These are phyloP conservation scores for Apocrypta bakeri DNA, from an alignment of 1,140 invertebrate genomes.

Conservation along the genomic window DNA sequence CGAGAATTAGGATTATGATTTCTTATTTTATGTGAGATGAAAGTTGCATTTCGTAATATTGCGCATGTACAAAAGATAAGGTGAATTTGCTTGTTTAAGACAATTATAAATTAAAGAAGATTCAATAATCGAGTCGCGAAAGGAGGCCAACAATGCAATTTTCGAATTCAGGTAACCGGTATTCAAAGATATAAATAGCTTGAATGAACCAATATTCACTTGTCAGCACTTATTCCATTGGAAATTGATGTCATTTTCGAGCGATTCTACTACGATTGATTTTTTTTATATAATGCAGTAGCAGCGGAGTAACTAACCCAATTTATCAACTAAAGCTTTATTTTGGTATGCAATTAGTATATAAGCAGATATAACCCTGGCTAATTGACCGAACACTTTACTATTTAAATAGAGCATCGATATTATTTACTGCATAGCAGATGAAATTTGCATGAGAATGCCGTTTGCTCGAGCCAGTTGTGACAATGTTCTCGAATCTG, in stretches of 20 bases:
- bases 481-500: too few species aligned
- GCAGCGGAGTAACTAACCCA: not conserved
- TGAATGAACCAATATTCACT: conserved; percentile 11
- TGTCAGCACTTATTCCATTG: not conserved
- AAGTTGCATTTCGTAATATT: too few species aligned
- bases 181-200: conserved; percentile 21
- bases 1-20: not conserved
- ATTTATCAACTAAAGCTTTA: not conserved
- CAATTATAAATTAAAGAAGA: not conserved
- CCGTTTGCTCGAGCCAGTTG: not conserved
- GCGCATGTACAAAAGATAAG: not conserved
- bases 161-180: not conserved
- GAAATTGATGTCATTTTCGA: conserved; percentile 5
- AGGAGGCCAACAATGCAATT: conserved; percentile 11
- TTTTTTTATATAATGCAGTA: not conserved
- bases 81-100: not conserved
- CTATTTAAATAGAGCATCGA: not conserved
- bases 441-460: not conserved
- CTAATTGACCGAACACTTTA: not conserved
- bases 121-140: not conserved
- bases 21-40: not conserved
- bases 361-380: not conserved
- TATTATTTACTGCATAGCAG: not conserved
- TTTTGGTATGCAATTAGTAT: not conserved
- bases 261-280: conserved; percentile 3